These are phyloP conservation scores for Luperina nickerlii DNA, from an alignment of 2,888 invertebrate genomes.

Conservation along the genomic window DNA sequence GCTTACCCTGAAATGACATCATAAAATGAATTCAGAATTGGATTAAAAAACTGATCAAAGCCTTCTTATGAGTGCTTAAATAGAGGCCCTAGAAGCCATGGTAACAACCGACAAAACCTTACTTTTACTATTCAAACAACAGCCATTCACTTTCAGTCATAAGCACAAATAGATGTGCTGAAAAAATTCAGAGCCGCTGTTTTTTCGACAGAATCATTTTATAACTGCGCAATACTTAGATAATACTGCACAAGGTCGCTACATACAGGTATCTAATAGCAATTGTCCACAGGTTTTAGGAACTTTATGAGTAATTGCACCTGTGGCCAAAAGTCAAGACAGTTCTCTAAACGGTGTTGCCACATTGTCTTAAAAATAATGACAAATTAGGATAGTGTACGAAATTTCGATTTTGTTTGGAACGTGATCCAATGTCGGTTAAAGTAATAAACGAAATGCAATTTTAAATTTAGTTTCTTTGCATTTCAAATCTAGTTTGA, in stretches of 20 bases:
- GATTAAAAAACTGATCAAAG: conserved; percentile 13
- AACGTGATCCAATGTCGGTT: conserved; percentile 23
- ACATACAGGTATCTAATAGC: conserved; percentile 43
- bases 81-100: not conserved
- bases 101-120: not conserved
- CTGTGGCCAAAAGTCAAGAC: conserved; percentile 51
- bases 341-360: conserved; percentile 39
- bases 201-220: conserved; percentile 56
- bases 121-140: conserved; percentile 37
- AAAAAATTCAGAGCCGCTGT: conserved; percentile 48
- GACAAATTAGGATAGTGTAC: not conserved
- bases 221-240: conserved; percentile 69
- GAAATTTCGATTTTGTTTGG: conserved; percentile 16
- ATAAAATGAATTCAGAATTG: not conserved
- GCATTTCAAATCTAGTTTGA: conserved; percentile 21
- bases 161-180: conserved; percentile 51
- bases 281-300: conserved; percentile 54
- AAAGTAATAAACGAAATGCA: conserved; percentile 25
- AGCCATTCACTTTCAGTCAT: conserved; percentile 56
- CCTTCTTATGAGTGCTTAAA: not conserved
- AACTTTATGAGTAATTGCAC: conserved; percentile 58
- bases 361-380: conserved; percentile 20
- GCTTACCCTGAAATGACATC: conserved; percentile 2
- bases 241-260: conserved; percentile 65
- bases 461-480: conserved; percentile 27